phyloP scores from a whole-genome alignment of 2,113 vertebrate species.

The Neodontobutis hainanensis region DNA sequence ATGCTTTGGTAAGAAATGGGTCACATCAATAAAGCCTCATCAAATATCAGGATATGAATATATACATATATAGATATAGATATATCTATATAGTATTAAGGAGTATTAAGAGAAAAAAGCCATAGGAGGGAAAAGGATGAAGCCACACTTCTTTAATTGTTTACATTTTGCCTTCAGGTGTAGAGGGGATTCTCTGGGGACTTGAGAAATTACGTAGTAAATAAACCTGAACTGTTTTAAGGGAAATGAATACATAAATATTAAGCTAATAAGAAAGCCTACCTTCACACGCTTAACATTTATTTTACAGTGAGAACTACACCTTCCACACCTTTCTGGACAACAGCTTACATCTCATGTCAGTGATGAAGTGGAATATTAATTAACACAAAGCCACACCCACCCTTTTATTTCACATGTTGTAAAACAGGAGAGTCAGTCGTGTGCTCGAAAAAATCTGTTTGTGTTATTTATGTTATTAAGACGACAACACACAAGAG shows the following conservation, averaged over 20 bases:
- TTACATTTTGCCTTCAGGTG: conserved; percentile 12
- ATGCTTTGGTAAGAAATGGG: conserved; percentile 2
- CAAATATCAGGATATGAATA: conserved; percentile 1
- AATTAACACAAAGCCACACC: conserved; percentile 41
- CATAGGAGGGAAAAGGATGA: not conserved
- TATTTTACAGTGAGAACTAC: conserved; percentile 19
- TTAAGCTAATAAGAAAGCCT: conserved; percentile 2
- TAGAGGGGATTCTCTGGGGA: not conserved
- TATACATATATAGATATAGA: too few species aligned
- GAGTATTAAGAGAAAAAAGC: not conserved
- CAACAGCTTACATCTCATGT: conserved; percentile 15
- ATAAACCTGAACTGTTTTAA: conserved; percentile 5
- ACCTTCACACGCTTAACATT: conserved; percentile 6
- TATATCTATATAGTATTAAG: too few species aligned
- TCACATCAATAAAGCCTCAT: conserved; percentile 5
- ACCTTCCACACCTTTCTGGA: conserved; percentile 10
- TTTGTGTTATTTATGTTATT: too few species aligned
- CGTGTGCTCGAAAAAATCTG: too few species aligned
- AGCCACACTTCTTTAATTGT: conserved; percentile 29
- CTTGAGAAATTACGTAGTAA: conserved; percentile 15
- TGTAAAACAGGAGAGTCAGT: not conserved
- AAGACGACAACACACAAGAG: too few species aligned
- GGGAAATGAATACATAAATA: conserved; percentile 1
- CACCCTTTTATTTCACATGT: conserved; percentile 12
- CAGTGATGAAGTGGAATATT: conserved; percentile 26